phyloP scores from a whole-genome alignment of 2,888 invertebrate species.

The Minunthozetes semirufus region DNA sequence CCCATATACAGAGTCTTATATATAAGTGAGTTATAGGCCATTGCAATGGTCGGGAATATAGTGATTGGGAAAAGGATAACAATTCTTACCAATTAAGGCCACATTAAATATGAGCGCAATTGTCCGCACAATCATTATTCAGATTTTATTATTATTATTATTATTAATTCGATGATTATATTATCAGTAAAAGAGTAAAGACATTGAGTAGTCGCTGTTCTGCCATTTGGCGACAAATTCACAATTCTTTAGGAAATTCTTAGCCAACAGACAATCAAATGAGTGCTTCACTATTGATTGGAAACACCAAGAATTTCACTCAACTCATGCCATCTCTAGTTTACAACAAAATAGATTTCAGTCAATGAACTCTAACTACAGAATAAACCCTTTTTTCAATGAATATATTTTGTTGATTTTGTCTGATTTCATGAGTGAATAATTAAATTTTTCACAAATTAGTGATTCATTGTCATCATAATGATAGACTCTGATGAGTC shows the following conservation, averaged over 20 bases:
- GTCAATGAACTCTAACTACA: background rate
- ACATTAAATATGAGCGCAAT: slow-evolving; percentile 18
- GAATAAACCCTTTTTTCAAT: no score
- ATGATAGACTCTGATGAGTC: no score
- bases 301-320: background rate
- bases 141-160: background rate
- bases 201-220: background rate
- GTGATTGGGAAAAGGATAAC: background rate
- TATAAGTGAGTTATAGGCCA: no score
- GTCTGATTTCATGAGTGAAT: no score
- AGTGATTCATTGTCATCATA: no score
- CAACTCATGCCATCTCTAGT: background rate
- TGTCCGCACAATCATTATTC: slow-evolving; percentile 1
- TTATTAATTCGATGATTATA: background rate
- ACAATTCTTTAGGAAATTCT: slow-evolving; percentile 21
- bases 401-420: no score
- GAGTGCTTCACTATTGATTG: background rate
- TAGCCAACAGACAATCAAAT: background rate
- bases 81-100: slow-evolving; percentile 23
- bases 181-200: background rate
- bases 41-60: background rate
- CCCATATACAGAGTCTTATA: no score
- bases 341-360: background rate
- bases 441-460: no score
- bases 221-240: background rate